phyloP scores from a whole-genome alignment of 2,113 vertebrate genomes.

The Rhinoderma darwinii region DNA sequence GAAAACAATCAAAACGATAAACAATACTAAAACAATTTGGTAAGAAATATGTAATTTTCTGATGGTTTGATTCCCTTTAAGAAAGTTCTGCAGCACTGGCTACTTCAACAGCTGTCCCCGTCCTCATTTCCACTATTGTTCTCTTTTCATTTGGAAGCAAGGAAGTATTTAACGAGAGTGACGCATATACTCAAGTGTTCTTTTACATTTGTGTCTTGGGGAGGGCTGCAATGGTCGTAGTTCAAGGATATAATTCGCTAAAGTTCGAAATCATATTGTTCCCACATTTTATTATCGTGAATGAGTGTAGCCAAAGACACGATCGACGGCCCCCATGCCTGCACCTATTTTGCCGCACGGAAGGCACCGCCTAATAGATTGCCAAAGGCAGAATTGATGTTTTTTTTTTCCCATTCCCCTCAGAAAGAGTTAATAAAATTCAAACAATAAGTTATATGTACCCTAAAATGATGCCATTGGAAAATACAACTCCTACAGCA shows the following conservation, averaged over 20 bases:
- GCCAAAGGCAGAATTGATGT: too few relatives aligned
- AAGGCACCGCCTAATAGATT: too few relatives aligned
- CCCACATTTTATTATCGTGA: too few relatives aligned
- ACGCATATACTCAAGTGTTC: not conserved
- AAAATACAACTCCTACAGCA: too few relatives aligned
- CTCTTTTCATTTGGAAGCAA: not conserved
- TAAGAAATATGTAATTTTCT: not conserved
- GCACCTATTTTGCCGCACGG: too few relatives aligned
- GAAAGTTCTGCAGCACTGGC: not conserved
- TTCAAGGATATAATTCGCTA: not conserved
- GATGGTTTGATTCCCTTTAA: not conserved
- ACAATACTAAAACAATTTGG: not conserved
- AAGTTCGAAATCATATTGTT: too few relatives aligned
- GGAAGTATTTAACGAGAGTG: slow-evolving; percentile 8
- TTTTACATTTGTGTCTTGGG: not conserved
- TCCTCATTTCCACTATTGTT: slow-evolving; percentile 14
- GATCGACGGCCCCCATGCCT: too few relatives aligned
- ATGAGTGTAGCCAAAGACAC: too few relatives aligned
- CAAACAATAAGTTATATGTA: too few relatives aligned
- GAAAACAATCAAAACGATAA: not conserved
- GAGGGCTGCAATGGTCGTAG: not conserved
- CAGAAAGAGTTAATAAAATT: too few relatives aligned
- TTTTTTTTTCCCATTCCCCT: too few relatives aligned
- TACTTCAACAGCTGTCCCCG: not conserved
- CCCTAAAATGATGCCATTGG: too few relatives aligned